Evolutionary conservation across 2,113 vertebrate species (phyloP).

Genomic region (Antennarius striatus): DNA sequence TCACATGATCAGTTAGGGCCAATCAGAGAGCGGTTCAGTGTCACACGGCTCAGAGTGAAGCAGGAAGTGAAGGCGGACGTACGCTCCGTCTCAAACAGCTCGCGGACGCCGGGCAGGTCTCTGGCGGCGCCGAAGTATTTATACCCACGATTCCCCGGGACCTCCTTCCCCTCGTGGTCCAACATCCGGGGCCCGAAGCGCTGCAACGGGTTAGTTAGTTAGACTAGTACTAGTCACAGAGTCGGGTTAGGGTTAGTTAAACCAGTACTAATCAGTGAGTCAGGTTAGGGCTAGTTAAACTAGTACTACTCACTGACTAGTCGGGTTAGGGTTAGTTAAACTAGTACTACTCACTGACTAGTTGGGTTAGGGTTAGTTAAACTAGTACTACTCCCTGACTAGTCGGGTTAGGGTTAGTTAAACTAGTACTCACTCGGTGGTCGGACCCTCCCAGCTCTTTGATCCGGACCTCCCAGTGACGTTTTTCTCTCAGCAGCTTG

Average conservation of each 20-base stretch:
- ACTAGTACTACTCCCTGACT: constrained; percentile 20
- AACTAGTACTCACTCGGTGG: constrained; percentile 80
- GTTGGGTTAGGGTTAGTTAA: no score
- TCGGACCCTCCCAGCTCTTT: constrained; percentile 94
- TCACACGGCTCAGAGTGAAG: neutral
- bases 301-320: constrained; percentile 21
- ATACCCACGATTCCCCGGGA: constrained; percentile 96
- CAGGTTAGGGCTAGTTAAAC: no score
- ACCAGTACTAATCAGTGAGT: constrained; percentile 8
- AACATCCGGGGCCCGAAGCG: constrained; percentile 92
- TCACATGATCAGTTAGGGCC: constrained; percentile 23
- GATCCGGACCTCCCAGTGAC: constrained; percentile 96
- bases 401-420: no score
- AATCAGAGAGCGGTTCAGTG: neutral
- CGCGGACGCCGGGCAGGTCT: constrained; percentile 93
- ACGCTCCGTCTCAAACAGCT: constrained; percentile 98
- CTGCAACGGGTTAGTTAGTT: constrained; percentile 65
- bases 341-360: constrained; percentile 15
- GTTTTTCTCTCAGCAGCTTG: constrained; percentile 95
- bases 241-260: no score
- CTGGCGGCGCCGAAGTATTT: constrained; percentile 98
- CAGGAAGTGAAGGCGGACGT: constrained; percentile 57
- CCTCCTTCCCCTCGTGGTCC: constrained; percentile 96
- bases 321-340: no score
- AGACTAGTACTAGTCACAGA: constrained; percentile 9